Conservation (phyloP, 2,797 vertebrate species). For the Sebastolobus alascanus region DNA sequence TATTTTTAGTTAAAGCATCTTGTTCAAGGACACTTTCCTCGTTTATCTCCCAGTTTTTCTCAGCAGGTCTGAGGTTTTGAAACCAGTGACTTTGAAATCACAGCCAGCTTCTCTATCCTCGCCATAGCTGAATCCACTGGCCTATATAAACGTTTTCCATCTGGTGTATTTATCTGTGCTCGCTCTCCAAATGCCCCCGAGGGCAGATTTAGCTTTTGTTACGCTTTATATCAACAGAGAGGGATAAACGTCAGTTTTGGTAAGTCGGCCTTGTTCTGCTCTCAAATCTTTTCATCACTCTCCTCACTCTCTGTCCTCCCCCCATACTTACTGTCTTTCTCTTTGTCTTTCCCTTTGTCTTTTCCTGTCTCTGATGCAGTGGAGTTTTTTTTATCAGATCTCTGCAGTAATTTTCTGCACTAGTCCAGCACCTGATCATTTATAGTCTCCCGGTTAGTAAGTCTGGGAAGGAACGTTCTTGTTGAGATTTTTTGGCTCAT, state of each 20-base stretch:
- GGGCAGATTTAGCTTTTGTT: constrained; percentile 33
- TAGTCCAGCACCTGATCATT: not conserved
- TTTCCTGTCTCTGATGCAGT: not conserved
- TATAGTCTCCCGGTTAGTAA: not conserved
- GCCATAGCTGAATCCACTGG: not conserved
- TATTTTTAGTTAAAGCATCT: not conserved
- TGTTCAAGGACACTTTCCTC: not conserved
- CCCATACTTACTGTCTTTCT: not conserved
- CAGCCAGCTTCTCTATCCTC: constrained; percentile 6
- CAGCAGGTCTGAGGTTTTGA: not conserved
- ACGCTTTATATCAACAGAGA: constrained; percentile 15
- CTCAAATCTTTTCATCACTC: constrained; percentile 15
- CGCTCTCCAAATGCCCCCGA: not conserved
- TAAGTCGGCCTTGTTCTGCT: constrained; percentile 10
- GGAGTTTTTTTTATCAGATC: constrained; percentile 19
- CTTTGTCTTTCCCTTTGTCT: not conserved
- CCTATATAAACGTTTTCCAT: constrained; percentile 5
- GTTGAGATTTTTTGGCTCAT: not conserved
- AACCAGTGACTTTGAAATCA: not conserved
- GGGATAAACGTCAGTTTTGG: constrained; percentile 14
- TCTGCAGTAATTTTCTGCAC: constrained; percentile 21
- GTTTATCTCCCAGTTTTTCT: constrained; percentile 3
- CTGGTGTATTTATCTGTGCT: not conserved
- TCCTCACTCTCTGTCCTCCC: not conserved
- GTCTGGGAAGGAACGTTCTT: not conserved